Percentiles rank a stretch among this genome's conserved stretches.
Evolutionary conservation across 2,113 vertebrate species (phyloP).

Genomic region (Chrysemys picta): DNA sequence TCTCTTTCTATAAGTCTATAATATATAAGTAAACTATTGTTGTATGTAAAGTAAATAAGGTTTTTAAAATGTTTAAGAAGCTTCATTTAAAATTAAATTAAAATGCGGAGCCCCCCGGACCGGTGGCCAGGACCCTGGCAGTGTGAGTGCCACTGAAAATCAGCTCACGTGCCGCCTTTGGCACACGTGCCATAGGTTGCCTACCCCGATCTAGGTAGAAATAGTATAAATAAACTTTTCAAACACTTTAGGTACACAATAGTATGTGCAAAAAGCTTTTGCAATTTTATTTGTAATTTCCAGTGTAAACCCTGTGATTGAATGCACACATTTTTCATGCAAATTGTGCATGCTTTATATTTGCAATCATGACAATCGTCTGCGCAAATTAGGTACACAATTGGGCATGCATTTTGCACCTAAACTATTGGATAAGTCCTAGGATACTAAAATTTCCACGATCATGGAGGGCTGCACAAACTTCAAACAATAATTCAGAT

Average conservation of each 20-base stretch:
- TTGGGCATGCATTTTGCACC: neutral
- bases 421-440: neutral
- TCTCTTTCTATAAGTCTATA: no score
- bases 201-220: neutral
- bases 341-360: neutral
- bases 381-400: neutral
- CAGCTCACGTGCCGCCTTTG: no score
- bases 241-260: neutral
- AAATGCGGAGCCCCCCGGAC: no score
- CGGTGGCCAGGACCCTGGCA: no score
- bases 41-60: no score
- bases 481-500: neutral
- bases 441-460: neutral
- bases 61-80: no score
- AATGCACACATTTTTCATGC: neutral
- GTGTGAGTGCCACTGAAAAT: no score
- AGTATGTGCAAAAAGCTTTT: neutral
- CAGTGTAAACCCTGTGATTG: neutral
- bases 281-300: neutral
- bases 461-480: neutral
- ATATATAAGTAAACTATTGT: no score
- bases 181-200: no score
- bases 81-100: no score
- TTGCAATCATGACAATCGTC: neutral
- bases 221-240: neutral